These are phyloP conservation scores for Natator depressus DNA, from an alignment of 2,113 vertebrate species.

Conservation along the genomic window DNA sequence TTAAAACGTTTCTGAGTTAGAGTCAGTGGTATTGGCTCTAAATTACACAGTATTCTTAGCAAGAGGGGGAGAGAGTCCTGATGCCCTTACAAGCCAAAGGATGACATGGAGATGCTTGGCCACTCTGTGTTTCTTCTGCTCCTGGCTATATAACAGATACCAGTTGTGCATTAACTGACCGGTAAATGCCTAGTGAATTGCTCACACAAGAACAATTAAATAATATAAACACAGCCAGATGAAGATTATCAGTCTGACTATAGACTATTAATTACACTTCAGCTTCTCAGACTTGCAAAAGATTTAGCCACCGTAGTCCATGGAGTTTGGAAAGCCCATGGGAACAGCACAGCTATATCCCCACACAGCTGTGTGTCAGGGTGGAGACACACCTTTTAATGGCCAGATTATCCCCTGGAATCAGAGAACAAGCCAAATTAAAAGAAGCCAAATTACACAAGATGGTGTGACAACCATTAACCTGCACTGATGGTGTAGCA, in stretches of 20 bases:
- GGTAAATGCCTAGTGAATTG: not conserved
- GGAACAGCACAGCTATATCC: not conserved
- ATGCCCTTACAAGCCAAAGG: conserved; percentile 6
- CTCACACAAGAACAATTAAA: conserved; percentile 18
- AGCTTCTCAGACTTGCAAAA: not conserved
- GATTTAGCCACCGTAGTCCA: conserved; percentile 19
- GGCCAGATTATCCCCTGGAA: conserved; percentile 25
- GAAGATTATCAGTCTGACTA: not conserved
- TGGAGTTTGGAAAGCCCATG: conserved; percentile 7
- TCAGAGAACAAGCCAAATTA: conserved; percentile 45
- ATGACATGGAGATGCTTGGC: conserved; percentile 31
- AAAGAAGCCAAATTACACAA: conserved; percentile 6
- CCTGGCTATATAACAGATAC: not conserved
- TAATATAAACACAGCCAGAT: conserved; percentile 49
- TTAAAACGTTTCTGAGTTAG: not conserved
- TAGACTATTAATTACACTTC: conserved; percentile 47
- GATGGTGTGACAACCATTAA: conserved; percentile 1
- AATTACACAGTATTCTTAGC: conserved; percentile 13
- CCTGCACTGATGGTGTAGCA: not conserved
- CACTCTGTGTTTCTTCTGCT: not conserved
- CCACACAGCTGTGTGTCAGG: not conserved
- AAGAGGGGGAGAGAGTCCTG: not conserved
- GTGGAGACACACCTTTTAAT: conserved; percentile 34
- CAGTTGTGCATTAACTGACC: not conserved
- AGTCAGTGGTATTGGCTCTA: conserved; percentile 38